Percentiles rank a stretch among this genome's conserved stretches.
Conservation (phyloP, 2,797 vertebrate genomes). For the Lithobates pipiens region DNA sequence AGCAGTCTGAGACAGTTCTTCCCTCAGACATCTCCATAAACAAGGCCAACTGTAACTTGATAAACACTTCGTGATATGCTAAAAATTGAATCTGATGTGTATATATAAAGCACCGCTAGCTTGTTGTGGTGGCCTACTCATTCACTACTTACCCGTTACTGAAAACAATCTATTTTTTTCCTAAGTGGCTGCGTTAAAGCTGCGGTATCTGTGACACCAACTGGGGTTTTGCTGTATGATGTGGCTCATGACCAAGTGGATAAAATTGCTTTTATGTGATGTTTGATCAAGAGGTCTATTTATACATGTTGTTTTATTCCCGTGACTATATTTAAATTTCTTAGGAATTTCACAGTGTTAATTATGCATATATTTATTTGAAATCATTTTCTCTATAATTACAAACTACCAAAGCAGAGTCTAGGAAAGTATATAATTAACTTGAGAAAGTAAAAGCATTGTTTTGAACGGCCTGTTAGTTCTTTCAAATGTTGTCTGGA, state of each 20-base stretch:
- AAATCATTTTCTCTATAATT: slow-evolving; percentile 45
- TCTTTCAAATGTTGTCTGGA: not conserved
- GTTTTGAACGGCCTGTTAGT: slow-evolving; percentile 18
- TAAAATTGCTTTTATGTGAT: slow-evolving; percentile 6
- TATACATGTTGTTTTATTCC: not conserved
- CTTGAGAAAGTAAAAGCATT: slow-evolving; percentile 35
- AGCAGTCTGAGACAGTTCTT: not conserved
- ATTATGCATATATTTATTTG: slow-evolving; percentile 32
- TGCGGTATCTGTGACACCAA: not conserved
- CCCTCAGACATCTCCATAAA: not conserved
- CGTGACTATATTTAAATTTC: not conserved
- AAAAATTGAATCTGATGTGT: not conserved
- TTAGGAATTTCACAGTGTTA: slow-evolving; percentile 30
- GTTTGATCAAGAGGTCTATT: slow-evolving; percentile 31
- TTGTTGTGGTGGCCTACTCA: not conserved
- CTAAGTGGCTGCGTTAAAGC: slow-evolving; percentile 15
- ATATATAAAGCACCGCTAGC: not conserved
- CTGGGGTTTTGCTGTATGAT: not conserved
- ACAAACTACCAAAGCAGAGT: slow-evolving; percentile 31
- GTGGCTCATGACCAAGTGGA: slow-evolving; percentile 2
- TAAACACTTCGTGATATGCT: not conserved
- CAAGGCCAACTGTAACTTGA: not conserved
- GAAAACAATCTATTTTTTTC: not conserved
- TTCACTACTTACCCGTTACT: slow-evolving; percentile 16
- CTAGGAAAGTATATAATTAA: slow-evolving; percentile 40